Evolutionary conservation across 2,797 vertebrate species (phyloP).

Genomic region (Platalea minor): DNA sequence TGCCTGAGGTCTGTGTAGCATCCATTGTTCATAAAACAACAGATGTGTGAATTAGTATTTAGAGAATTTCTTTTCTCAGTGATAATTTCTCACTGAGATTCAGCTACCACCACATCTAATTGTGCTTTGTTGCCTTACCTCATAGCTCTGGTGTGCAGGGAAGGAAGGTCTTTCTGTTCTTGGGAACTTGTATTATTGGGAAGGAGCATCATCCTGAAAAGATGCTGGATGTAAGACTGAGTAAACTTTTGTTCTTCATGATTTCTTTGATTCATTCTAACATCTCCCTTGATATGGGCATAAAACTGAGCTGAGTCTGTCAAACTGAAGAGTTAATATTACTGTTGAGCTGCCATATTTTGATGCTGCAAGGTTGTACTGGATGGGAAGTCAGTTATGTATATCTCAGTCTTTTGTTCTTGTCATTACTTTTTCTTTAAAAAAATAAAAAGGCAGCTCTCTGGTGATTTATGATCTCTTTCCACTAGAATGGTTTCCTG

Average conservation of each 20-base stretch:
- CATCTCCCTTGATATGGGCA: neutral
- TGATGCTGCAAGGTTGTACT: neutral
- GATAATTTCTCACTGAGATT: neutral
- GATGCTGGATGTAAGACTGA: neutral
- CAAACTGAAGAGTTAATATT: neutral
- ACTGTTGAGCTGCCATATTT: neutral
- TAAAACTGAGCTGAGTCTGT: neutral
- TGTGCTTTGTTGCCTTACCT: neutral
- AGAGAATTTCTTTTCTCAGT: neutral
- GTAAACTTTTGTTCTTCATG: neutral
- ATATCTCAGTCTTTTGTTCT: neutral
- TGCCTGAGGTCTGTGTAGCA: neutral
- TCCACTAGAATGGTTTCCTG: neutral
- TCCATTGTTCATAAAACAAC: neutral
- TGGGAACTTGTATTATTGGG: neutral
- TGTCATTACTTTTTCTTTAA: neutral
- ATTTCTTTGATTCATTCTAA: neutral
- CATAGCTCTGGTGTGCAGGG: neutral
- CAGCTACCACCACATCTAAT: neutral
- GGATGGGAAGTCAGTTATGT: neutral
- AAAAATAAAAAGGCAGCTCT: neutral
- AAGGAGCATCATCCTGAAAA: neutral
- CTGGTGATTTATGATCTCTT: slow-evolving; percentile 30
- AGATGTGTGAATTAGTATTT: neutral
- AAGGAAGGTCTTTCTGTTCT: neutral